Base-by-base conservation (phyloP, 1,140 invertebrate species). In the Aphis craccivora region DNA sequence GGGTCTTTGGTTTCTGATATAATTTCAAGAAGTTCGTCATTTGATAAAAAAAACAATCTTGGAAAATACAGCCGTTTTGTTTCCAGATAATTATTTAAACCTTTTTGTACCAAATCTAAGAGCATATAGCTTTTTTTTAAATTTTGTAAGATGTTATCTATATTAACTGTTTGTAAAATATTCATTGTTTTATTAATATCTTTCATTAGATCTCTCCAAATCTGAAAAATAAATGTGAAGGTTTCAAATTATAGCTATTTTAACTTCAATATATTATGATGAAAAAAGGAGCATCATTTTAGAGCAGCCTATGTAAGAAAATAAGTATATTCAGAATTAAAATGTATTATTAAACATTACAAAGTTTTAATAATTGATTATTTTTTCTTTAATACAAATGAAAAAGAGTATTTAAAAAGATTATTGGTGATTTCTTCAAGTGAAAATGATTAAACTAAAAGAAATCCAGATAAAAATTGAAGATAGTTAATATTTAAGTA, bases 1-100 rank as follows among this genome's bases (percentile, higher is more conserved):
- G 99, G 99, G 96, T 99, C 98, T 95, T 99, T 99, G 0, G 99
- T 99, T 95, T 99, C 98, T 0, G 98, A 99, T 60, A 99, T 95
- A 94, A 99, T 99, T 96, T 99, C 99, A 37, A 99, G 95, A 45
- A 99, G 95, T 95, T 99, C 99, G 95, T 99, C 98, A 95, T 99
- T 99, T 22, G 99, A 99, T 37, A 99, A 95, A 95, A 99, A 99
- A 96, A 99, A 99, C 96, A 99, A 99, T 94, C 98, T 96, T 8
- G 99, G 98, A 95, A 99, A 99, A 95, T 97, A 99, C 0, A 99
- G 95, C 48, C 99, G 96, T 95, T 99, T 99, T 96, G 99, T 99
- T 95, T 99, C 99, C 94, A 99, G 95, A 95, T 99, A 99, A 93
- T 97, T 97, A 95, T 99, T 99, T 22, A 99, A 95, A 88, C 99